Base-by-base conservation (phyloP, 1,140 invertebrate genomes). In the Stegodyphus dumicola region DNA sequence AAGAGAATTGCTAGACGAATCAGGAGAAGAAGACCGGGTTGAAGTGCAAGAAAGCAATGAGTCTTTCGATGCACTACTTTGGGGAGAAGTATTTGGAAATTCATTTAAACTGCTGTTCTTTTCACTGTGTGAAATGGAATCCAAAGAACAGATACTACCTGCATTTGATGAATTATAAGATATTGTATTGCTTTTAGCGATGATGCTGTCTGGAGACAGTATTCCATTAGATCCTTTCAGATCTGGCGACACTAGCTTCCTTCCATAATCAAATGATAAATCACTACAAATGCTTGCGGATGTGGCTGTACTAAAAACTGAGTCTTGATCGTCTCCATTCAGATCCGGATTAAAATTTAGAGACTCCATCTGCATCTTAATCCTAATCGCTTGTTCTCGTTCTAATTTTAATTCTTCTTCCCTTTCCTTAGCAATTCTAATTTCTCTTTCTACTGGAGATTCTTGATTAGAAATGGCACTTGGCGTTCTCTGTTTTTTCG, bases 251-350 rank as follows among this genome's bases (percentile, higher is more conserved):
- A 51, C 53, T 54, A 70, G 15, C 73, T 76, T 76, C 18, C 71
- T 54, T 7, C 64, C 74, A 6, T 73, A 85, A 70, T 85, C 81
- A 7, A 85, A 85, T 6, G 81, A 85, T 0, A 66, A 85, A 60
- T 85, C 81, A 17, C 81, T 85, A 13, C 81, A 85, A 49, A 85
- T 76, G 53, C 81, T 85, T 69, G 73, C 74, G 10, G 81, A 76
- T n/a, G 73, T 60, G 53, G 67, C 71, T 9, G 70, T 75, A 33
- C 75, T 71, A 7, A 75, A 15, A 49, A 13, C 33, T 53, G 56
- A 66, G 33, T 85, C 81, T 49, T 76, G 70, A 7, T 85, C 81
- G 49, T 67, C 74, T 53, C 56, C 60, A 11, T 74, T 85, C 15
- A 69, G 33, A n/a, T 85, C 74, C 2, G 17, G 49, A 13, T 54